Conservation (phyloP, 2,888 invertebrate species). For the Caenorhabditis auriculariae region DNA sequence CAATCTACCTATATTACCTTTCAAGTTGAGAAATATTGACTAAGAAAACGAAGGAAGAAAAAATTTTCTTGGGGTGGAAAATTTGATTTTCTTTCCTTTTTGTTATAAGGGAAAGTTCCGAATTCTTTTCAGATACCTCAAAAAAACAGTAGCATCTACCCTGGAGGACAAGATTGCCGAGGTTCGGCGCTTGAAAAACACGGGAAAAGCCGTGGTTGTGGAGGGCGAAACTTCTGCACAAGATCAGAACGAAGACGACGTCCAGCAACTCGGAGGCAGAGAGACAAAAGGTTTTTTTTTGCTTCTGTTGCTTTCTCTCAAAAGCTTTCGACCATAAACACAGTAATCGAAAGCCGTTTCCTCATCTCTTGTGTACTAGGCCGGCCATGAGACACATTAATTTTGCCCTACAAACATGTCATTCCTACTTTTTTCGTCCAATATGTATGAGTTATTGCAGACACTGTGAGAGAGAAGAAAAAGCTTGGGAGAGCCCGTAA, state of each 20-base stretch:
- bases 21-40: too few relatives aligned
- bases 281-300: conserved; percentile 33
- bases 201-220: conserved; percentile 29
- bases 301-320: too few relatives aligned
- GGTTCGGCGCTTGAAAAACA: conserved; percentile 37
- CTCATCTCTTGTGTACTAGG: too few relatives aligned
- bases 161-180: conserved; percentile 59
- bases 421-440: too few relatives aligned
- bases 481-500: conserved; percentile 34
- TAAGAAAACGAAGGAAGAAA: too few relatives aligned
- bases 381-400: too few relatives aligned
- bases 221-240: conserved; percentile 17
- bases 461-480: conserved; percentile 42
- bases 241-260: conserved; percentile 36
- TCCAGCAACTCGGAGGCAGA: conserved; percentile 46
- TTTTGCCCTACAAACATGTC: too few relatives aligned
- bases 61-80: too few relatives aligned
- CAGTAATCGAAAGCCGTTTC: too few relatives aligned
- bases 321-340: too few relatives aligned
- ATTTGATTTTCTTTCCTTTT: not conserved
- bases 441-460: conserved; percentile 9
- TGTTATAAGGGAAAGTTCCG: not conserved
- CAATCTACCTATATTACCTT: too few relatives aligned
- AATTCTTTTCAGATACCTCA: conserved; percentile 46
- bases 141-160: conserved; percentile 46